Percentiles rank a stretch among this genome's conserved stretches.
These are phyloP conservation scores for Chymomyza costata DNA, from an alignment of 1,140 invertebrate species.

Conservation along the genomic window DNA sequence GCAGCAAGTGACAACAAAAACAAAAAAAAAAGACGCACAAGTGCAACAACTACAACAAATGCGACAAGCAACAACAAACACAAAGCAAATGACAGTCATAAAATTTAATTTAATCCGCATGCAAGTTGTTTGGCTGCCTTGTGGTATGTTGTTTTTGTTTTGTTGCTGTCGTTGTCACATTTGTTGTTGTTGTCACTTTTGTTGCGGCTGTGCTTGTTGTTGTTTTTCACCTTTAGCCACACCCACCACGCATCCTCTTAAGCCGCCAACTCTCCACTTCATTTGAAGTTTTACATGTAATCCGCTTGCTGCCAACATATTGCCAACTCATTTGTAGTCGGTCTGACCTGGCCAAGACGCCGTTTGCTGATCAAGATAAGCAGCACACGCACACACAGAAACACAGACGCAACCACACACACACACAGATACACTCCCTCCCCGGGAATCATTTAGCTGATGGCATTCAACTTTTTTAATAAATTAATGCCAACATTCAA, in stretches of 20 bases:
- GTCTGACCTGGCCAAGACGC: constrained; percentile 60
- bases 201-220: too few species aligned
- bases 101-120: constrained; percentile 64
- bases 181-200: too few species aligned
- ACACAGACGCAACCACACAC: constrained; percentile 13
- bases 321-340: constrained; percentile 69
- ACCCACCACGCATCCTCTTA: constrained; percentile 25
- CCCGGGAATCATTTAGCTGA: too few species aligned
- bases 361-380: constrained; percentile 54
- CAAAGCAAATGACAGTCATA: constrained; percentile 44
- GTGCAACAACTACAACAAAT: constrained; percentile 38
- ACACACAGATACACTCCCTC: constrained; percentile 5
- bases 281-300: constrained; percentile 35
- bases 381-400: not conserved
- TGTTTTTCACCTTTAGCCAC: constrained; percentile 38
- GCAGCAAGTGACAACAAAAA: constrained; percentile 2
- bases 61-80: constrained; percentile 17
- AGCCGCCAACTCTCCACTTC: not conserved
- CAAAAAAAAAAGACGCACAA: constrained; percentile 31
- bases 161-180: too few species aligned
- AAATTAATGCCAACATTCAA: constrained; percentile 36
- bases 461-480: constrained; percentile 63
- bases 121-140: constrained; percentile 34
- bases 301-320: constrained; percentile 26
- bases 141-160: constrained; percentile 9